Evolutionary conservation across 2,797 vertebrate species (phyloP).

Genomic region (Cygnus olor): DNA sequence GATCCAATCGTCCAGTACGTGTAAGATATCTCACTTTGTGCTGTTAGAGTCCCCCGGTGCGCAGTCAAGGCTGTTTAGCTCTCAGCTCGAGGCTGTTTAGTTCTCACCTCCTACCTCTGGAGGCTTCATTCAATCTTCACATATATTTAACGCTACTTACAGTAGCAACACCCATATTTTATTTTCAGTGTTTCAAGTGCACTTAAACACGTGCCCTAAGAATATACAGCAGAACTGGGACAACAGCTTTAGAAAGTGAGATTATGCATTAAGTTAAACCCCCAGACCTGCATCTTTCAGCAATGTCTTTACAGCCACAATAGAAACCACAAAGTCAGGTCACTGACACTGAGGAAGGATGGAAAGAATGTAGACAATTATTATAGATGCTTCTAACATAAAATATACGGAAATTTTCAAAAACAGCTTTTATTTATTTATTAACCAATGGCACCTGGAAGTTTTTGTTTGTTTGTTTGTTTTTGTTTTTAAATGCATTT

Average conservation of each 20-base stretch:
- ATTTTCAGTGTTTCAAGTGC: neutral
- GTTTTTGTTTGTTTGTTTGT: neutral
- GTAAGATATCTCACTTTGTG: neutral
- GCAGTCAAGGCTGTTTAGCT: neutral
- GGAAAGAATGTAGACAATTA: neutral
- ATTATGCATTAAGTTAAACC: neutral
- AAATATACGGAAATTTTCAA: neutral
- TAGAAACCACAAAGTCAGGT: neutral
- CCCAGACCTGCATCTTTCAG: neutral
- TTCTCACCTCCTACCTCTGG: neutral
- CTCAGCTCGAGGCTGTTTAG: neutral
- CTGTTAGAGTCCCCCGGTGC: neutral
- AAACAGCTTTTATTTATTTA: neutral
- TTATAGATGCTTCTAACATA: neutral
- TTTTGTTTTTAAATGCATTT: neutral
- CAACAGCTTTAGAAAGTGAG: neutral
- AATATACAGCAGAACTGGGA: neutral
- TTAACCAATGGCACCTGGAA: neutral
- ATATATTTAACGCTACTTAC: neutral
- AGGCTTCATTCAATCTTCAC: neutral
- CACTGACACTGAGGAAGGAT: neutral
- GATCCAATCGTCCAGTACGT: neutral
- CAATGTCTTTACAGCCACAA: neutral
- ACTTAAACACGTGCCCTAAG: neutral
- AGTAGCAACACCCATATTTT: neutral